Conservation (phyloP, 2,888 invertebrate genomes). For the Achlya flavicornis region DNA sequence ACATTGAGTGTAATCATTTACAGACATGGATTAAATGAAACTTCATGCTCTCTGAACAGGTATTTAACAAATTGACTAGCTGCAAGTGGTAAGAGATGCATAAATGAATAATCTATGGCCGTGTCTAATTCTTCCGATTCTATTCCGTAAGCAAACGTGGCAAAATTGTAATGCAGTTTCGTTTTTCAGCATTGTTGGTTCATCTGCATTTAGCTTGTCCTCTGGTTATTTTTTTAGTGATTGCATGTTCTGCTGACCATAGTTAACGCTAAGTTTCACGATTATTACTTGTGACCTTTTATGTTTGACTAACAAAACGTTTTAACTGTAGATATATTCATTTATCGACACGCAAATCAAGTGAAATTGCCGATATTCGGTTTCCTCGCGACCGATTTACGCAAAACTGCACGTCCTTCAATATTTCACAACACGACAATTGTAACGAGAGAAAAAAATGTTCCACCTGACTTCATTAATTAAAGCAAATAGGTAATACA, state of each 20-base stretch:
- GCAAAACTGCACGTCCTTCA: conserved; percentile 53
- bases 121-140: conserved; percentile 5
- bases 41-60: conserved; percentile 69
- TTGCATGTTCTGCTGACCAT: background rate
- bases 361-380: conserved; percentile 44
- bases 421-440: conserved; percentile 37
- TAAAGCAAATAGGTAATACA: background rate
- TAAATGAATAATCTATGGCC: conserved; percentile 8
- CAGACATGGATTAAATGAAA: conserved; percentile 23
- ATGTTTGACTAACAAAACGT: background rate
- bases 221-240: background rate
- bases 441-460: conserved; percentile 32
- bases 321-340: background rate
- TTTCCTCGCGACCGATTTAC: conserved; percentile 55
- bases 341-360: conserved; percentile 45
- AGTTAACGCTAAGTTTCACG: background rate
- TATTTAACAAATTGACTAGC: conserved; percentile 44
- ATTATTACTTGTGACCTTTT: background rate
- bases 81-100: conserved; percentile 15
- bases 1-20: conserved; percentile 21
- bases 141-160: conserved; percentile 9
- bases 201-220: conserved; percentile 1
- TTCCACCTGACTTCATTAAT: conserved; percentile 22
- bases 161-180: background rate
- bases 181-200: background rate